Conservation (phyloP, 23 tunicate species). For the Oikopleura vanhoeffeni region DNA sequence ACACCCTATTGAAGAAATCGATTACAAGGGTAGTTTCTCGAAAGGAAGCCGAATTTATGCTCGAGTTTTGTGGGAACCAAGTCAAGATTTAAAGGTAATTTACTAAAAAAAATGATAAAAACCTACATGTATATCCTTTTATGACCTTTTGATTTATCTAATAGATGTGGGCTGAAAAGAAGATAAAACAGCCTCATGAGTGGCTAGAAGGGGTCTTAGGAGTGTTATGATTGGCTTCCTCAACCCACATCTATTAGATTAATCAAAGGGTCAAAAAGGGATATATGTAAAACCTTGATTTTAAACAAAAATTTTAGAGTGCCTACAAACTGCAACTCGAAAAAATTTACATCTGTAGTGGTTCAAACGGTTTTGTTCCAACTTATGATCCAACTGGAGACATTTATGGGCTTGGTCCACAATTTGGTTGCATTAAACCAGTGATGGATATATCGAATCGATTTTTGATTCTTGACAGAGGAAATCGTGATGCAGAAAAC, state of each 20-base stretch:
- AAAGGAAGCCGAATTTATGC: conserved; percentile 87
- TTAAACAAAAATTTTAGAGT: conserved; percentile 12
- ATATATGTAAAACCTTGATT: background rate
- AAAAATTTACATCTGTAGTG: conserved; percentile 86
- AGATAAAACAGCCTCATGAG: too few relatives aligned
- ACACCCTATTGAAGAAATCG: conserved; percentile 28
- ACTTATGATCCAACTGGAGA: conserved; percentile 74
- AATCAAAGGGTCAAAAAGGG: too few relatives aligned
- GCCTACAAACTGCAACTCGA: conserved; percentile 81
- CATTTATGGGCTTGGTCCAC: conserved; percentile 40
- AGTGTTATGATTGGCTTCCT: too few relatives aligned
- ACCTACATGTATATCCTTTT: too few relatives aligned
- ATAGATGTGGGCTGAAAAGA: too few relatives aligned
- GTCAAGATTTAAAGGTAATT: conserved; percentile 42
- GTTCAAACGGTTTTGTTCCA: conserved; percentile 61
- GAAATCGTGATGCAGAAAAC: conserved; percentile 66
- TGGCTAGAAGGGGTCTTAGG: too few relatives aligned
- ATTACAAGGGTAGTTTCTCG: conserved; percentile 80
- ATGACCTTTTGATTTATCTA: too few relatives aligned
- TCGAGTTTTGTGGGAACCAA: conserved; percentile 74
- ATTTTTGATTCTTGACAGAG: conserved; percentile 72
- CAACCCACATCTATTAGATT: too few relatives aligned
- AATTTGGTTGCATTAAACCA: conserved; percentile 87
- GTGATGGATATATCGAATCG: conserved; percentile 58
- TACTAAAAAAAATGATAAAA: background rate